Conservation (phyloP, 2,797 vertebrate species). For the Danionella dracula region DNA sequence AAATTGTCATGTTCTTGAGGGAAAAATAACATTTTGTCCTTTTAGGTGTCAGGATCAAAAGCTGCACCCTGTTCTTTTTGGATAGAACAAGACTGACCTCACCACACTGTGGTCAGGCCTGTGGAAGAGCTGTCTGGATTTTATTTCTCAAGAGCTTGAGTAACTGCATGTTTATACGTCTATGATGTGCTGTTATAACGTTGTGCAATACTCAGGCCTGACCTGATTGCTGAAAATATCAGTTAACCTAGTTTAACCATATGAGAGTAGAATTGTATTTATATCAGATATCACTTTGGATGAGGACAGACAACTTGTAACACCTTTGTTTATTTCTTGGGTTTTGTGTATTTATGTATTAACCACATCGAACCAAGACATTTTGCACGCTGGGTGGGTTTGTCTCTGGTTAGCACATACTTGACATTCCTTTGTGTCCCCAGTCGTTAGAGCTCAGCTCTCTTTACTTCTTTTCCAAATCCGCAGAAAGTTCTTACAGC, state of each 20-base stretch:
- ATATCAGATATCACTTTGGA: not conserved
- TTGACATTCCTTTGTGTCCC: slow-evolving; percentile 60
- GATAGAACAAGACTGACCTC: slow-evolving; percentile 42
- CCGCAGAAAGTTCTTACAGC: slow-evolving; percentile 54
- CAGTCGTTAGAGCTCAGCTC: slow-evolving; percentile 45
- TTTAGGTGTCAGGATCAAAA: slow-evolving; percentile 36
- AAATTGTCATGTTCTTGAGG: not conserved
- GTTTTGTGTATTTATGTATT: slow-evolving; percentile 7
- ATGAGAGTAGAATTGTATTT: not conserved
- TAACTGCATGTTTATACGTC: slow-evolving; percentile 33
- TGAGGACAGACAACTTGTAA: not conserved
- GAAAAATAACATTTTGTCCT: no score
- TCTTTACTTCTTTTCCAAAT: slow-evolving; percentile 63
- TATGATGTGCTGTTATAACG: slow-evolving; percentile 8
- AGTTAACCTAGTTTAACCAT: not conserved
- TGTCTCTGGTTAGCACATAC: slow-evolving; percentile 55
- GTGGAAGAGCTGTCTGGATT: slow-evolving; percentile 41
- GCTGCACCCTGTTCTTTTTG: slow-evolving; percentile 41
- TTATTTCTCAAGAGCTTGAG: slow-evolving; percentile 25
- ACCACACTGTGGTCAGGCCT: slow-evolving; percentile 42
- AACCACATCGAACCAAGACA: slow-evolving; percentile 22
- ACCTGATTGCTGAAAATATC: not conserved
- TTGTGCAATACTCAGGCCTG: not conserved
- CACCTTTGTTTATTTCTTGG: not conserved
- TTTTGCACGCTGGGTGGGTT: slow-evolving; percentile 33